phyloP scores from a whole-genome alignment of 2,113 vertebrate genomes.

The Alethe diademata region DNA sequence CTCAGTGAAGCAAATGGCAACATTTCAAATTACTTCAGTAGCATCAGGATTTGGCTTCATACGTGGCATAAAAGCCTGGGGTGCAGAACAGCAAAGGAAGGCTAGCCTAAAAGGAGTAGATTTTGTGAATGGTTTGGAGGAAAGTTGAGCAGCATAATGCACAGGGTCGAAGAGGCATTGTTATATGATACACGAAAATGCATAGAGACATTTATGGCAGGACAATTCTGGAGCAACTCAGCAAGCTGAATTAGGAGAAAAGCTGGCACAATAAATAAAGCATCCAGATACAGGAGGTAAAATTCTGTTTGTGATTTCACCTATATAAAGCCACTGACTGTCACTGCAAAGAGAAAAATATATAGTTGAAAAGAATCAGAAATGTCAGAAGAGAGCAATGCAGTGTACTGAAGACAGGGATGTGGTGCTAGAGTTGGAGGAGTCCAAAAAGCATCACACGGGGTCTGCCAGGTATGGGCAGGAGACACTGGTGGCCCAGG shows the following conservation, averaged over 20 bases:
- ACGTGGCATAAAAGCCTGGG: not conserved
- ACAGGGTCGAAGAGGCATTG: not conserved
- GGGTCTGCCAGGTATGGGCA: not conserved
- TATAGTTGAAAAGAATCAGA: not conserved
- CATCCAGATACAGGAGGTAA: not conserved
- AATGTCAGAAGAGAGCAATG: not conserved
- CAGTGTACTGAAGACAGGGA: not conserved
- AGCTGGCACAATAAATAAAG: not conserved
- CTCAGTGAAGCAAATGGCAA: not conserved
- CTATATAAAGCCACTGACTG: not conserved
- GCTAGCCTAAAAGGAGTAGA: not conserved
- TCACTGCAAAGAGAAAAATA: not conserved
- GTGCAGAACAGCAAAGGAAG: not conserved
- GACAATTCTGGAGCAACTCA: not conserved
- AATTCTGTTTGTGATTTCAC: not conserved
- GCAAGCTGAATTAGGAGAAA: not conserved
- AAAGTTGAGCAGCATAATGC: not conserved
- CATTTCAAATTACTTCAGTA: slow-evolving; percentile 3
- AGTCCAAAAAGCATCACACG: not conserved
- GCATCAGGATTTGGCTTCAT: not conserved
- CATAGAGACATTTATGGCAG: not conserved
- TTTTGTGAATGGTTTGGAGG: slow-evolving; percentile 12
- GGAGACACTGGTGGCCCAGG: not conserved
- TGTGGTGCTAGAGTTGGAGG: not conserved
- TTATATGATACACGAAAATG: not conserved